Conservation (phyloP, 2,888 invertebrate genomes). For the Oscheius myriophilus region DNA sequence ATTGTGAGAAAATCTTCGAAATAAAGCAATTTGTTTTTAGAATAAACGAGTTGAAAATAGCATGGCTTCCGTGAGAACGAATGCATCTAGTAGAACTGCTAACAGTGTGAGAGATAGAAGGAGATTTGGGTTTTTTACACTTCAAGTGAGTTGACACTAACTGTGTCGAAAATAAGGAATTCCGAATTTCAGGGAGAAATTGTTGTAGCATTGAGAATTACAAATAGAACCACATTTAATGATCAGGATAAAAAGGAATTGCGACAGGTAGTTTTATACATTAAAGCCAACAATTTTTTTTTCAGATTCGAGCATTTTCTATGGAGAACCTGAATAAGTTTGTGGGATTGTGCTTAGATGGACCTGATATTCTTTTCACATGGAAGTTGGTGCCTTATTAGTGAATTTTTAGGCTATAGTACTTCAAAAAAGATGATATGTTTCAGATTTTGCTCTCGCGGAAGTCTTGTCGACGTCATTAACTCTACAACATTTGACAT, state of each 20-base stretch:
- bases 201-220: constrained; percentile 41
- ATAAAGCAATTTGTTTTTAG: no score
- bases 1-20: neutral
- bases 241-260: constrained; percentile 36
- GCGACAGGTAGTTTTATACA: constrained; percentile 27
- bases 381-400: constrained; percentile 53
- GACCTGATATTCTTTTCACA: constrained; percentile 51
- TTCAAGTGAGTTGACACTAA: neutral
- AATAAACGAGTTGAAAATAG: constrained; percentile 2
- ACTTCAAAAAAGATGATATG: neutral
- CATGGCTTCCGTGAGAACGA: constrained; percentile 10
- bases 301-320: constrained; percentile 59
- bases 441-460: constrained; percentile 17
- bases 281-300: neutral
- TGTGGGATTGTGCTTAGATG: constrained; percentile 62
- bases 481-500: constrained; percentile 42
- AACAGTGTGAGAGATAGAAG: constrained; percentile 15
- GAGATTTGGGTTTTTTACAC: constrained; percentile 7
- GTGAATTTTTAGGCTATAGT: neutral
- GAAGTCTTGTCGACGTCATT: constrained; percentile 46
- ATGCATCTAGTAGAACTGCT: constrained; percentile 15
- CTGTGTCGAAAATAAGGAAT: no score
- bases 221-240: constrained; percentile 28
- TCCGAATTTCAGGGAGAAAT: constrained; percentile 22
- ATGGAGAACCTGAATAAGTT: constrained; percentile 67